These are phyloP conservation scores for Psittacula echo DNA, from an alignment of 2,797 vertebrate species.

Conservation along the genomic window DNA sequence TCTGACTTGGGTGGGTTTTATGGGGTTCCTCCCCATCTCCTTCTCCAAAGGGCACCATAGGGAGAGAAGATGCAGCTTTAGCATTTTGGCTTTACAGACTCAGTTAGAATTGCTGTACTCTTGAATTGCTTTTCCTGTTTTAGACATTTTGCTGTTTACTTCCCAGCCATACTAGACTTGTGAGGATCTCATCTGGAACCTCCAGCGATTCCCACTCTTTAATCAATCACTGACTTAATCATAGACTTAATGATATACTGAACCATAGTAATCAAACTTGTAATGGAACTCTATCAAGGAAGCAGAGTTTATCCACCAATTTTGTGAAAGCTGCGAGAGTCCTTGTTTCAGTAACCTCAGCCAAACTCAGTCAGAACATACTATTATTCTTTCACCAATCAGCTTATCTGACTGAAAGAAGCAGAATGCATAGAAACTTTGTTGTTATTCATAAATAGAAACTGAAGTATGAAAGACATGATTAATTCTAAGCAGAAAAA, in stretches of 20 bases:
- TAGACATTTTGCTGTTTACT: neutral
- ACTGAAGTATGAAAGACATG: neutral
- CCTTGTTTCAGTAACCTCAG: neutral
- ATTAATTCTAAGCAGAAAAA: slow-evolving; percentile 1
- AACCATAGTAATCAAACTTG: neutral
- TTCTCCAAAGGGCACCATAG: neutral
- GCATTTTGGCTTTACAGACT: neutral
- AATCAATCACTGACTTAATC: neutral
- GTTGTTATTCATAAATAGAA: neutral
- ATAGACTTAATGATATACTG: neutral
- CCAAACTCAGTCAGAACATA: neutral
- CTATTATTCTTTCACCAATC: neutral
- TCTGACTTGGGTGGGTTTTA: neutral
- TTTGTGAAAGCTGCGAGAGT: neutral
- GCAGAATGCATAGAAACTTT: neutral
- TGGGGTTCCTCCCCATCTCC: neutral
- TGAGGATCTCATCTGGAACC: neutral
- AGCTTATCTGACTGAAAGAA: neutral
- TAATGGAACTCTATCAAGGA: neutral
- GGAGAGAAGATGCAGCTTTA: neutral
- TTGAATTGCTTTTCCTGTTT: neutral
- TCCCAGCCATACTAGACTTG: neutral
- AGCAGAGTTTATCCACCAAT: slow-evolving; percentile 3
- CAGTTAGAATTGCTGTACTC: neutral
- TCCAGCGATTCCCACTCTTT: neutral